Percentiles rank a stretch among this genome's conserved stretches.
Evolutionary conservation across 2,113 vertebrate species (phyloP).

Genomic region (Lonchura striata): DNA sequence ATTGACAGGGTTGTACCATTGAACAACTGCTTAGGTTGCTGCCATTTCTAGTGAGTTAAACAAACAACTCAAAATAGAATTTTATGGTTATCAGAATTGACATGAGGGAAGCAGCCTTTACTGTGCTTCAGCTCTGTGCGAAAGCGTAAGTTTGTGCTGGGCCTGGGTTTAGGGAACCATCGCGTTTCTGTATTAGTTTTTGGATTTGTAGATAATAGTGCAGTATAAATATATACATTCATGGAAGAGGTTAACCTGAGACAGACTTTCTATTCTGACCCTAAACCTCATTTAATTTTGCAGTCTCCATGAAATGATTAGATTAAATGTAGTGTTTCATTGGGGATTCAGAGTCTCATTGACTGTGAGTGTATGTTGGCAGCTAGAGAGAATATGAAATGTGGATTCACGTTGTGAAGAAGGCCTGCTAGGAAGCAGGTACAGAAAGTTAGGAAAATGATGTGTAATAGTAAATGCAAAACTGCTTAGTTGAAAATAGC

Average conservation of each 20-base stretch:
- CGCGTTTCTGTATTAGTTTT: background rate
- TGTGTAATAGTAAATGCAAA: background rate
- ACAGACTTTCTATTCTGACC: background rate
- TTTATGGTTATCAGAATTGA: background rate
- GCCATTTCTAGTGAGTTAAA: background rate
- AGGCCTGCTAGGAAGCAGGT: background rate
- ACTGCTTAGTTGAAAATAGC: background rate
- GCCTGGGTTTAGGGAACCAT: background rate
- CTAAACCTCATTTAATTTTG: conserved; percentile 24
- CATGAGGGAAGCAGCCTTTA: background rate
- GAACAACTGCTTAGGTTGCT: background rate
- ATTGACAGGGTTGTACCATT: background rate
- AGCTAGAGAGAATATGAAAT: background rate
- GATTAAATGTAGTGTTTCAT: background rate
- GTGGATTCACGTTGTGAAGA: background rate
- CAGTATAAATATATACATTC: background rate
- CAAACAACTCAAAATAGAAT: background rate
- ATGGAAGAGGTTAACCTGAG: background rate
- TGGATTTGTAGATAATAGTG: background rate
- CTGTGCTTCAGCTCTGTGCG: background rate
- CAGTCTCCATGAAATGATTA: background rate
- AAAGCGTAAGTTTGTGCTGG: background rate
- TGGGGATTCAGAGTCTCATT: background rate
- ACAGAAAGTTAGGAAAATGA: background rate
- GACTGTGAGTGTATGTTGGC: background rate